Percentiles rank a stretch among this genome's conserved stretches.
These are phyloP conservation scores for Acestrorhynchus altus DNA, from an alignment of 2,797 vertebrate species.

Conservation along the genomic window DNA sequence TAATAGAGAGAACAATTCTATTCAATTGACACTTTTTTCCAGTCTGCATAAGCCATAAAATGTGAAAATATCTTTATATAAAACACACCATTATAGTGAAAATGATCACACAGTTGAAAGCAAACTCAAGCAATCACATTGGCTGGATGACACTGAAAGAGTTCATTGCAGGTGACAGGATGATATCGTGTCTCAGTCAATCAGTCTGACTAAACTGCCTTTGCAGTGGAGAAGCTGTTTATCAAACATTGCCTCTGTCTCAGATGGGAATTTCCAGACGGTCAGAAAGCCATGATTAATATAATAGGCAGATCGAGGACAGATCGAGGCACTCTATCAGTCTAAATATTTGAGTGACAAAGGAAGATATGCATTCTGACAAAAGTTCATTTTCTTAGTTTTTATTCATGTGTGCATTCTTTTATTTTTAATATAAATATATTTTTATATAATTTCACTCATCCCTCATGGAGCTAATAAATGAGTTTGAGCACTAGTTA, in stretches of 20 bases:
- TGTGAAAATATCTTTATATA: background rate
- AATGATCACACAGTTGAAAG: conserved; percentile 24
- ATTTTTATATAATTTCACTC: too few relatives aligned
- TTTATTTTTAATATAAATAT: background rate
- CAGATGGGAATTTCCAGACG: conserved; percentile 46
- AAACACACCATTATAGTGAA: background rate
- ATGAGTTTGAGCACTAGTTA: background rate
- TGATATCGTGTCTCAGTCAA: conserved; percentile 36
- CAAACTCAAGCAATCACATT: conserved; percentile 12
- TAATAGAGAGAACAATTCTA: background rate
- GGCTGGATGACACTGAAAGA: conserved; percentile 30
- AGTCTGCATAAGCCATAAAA: background rate
- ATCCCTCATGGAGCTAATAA: background rate
- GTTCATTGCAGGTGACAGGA: conserved; percentile 61
- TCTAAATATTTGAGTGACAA: conserved; percentile 60
- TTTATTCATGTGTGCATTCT: conserved; percentile 22
- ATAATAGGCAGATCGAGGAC: conserved; percentile 50
- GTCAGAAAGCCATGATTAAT: conserved; percentile 50
- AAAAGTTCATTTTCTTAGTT: conserved; percentile 58
- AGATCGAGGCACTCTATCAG: conserved; percentile 42
- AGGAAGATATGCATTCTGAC: conserved; percentile 61
- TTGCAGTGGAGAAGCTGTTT: conserved; percentile 41
- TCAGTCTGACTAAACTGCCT: conserved; percentile 50
- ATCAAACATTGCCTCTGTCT: conserved; percentile 57
- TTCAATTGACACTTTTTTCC: background rate